A percentile compares a stretch with the other conserved stretches of the same genome.
These are phyloP conservation scores for Pseudeuparius sepicola DNA, from an alignment of 2,888 invertebrate species.

Conservation along the genomic window DNA sequence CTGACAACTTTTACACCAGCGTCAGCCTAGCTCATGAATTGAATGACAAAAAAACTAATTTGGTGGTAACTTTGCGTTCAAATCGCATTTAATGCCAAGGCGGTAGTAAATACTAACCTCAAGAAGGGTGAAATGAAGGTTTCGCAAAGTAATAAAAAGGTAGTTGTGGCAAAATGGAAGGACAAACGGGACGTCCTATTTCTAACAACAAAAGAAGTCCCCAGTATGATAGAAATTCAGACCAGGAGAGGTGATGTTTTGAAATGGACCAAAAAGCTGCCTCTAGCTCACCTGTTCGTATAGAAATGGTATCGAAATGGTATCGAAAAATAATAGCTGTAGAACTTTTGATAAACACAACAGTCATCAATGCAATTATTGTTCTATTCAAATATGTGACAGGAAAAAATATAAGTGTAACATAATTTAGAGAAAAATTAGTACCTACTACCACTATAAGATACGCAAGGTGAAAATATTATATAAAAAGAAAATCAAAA, in stretches of 20 bases:
- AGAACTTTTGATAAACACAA: conserved; percentile 4
- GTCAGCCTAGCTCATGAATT: conserved; percentile 6
- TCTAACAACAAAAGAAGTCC: conserved; percentile 25
- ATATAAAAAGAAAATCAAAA: background rate
- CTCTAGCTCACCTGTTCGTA: background rate
- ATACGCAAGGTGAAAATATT: background rate
- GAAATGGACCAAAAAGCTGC: conserved; percentile 13
- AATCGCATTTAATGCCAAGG: conserved; percentile 9
- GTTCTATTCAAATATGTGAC: too few species aligned
- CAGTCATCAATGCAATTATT: conserved; percentile 5
- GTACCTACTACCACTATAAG: background rate
- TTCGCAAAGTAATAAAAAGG: conserved; percentile 21
- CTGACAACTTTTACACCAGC: conserved; percentile 21
- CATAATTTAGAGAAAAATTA: background rate
- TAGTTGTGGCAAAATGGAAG: conserved; percentile 24
- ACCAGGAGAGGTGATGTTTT: conserved; percentile 16
- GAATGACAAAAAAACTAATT: conserved; percentile 2
- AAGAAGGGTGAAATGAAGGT: conserved; percentile 24
- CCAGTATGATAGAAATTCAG: conserved; percentile 17
- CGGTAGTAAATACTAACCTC: conserved; percentile 22
- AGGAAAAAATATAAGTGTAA: background rate
- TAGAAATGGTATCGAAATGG: conserved; percentile 3
- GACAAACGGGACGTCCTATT: conserved; percentile 26
- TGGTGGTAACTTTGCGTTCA: conserved; percentile 11
- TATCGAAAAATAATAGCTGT: conserved; percentile 6